phyloP scores from a whole-genome alignment of 2,113 vertebrate species.

The Protobothrops flavoviridis region DNA sequence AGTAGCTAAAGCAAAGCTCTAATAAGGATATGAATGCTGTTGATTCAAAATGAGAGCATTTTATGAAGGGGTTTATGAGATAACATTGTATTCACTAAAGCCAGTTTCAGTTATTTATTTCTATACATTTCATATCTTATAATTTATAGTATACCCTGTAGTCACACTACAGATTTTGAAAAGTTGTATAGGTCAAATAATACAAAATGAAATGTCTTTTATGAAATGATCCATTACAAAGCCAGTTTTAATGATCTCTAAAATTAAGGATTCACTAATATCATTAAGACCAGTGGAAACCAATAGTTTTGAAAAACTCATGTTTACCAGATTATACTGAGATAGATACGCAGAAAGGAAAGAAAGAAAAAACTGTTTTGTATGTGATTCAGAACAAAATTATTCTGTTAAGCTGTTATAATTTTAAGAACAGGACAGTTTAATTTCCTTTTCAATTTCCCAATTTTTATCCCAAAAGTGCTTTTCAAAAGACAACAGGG shows the following conservation, averaged over 20 bases:
- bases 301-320: conserved; percentile 33
- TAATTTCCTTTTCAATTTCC: conserved; percentile 33
- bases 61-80: conserved; percentile 32
- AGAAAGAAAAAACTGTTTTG: conserved; percentile 7
- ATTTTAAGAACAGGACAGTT: conserved; percentile 33
- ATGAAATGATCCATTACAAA: conserved; percentile 39
- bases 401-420: neutral
- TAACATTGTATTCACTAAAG: conserved; percentile 27
- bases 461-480: conserved; percentile 18
- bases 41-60: conserved; percentile 29
- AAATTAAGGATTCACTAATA: conserved; percentile 36
- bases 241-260: conserved; percentile 30
- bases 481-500: neutral
- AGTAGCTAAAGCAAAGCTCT: conserved; percentile 41
- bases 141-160: conserved; percentile 26
- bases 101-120: conserved; percentile 39
- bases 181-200: conserved; percentile 27
- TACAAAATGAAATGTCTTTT: conserved; percentile 49
- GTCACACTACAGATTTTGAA: conserved; percentile 19
- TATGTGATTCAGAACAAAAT: conserved; percentile 37
- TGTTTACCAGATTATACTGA: conserved; percentile 47
- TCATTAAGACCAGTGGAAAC: conserved; percentile 19
- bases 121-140: conserved; percentile 16
- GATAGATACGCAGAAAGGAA: conserved; percentile 12
- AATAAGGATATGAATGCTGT: conserved; percentile 35